phyloP scores from a whole-genome alignment of 2,888 invertebrate species.

The Griposia aprilina region DNA sequence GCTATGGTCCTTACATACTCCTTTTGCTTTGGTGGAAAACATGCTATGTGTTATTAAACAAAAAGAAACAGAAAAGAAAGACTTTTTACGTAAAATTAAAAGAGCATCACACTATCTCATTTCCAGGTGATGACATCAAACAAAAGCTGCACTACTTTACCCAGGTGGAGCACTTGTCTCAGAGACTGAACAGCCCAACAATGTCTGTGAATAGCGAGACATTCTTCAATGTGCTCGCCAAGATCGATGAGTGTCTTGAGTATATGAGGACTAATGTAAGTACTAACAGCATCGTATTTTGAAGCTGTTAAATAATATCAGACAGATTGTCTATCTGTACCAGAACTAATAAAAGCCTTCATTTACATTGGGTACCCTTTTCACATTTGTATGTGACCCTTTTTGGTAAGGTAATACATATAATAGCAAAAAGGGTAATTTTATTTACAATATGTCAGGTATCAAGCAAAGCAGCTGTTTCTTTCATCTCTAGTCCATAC shows the following conservation, averaged over 20 bases:
- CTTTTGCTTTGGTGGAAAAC: too few species aligned
- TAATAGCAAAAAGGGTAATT: neutral
- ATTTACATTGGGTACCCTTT: too few species aligned
- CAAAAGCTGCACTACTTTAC: conserved; percentile 96
- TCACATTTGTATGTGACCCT: too few species aligned
- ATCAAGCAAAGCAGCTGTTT: neutral
- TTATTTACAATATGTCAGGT: neutral
- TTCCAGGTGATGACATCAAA: conserved; percentile 92
- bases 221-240: conserved; percentile 95
- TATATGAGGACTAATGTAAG: conserved; percentile 96
- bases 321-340: neutral
- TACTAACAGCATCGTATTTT: conserved; percentile 29
- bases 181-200: conserved; percentile 94
- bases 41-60: too few species aligned
- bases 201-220: conserved; percentile 95
- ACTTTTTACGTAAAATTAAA: too few species aligned
- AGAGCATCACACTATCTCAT: neutral
- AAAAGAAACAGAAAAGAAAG: too few species aligned
- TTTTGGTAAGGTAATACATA: too few species aligned
- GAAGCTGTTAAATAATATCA: neutral
- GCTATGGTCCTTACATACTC: too few species aligned
- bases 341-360: too few species aligned
- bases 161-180: conserved; percentile 95
- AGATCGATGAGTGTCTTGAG: conserved; percentile 96
- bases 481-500: too few species aligned